Evolutionary conservation across 2,797 vertebrate genomes (phyloP).

Genomic region (Fringilla coelebs): DNA sequence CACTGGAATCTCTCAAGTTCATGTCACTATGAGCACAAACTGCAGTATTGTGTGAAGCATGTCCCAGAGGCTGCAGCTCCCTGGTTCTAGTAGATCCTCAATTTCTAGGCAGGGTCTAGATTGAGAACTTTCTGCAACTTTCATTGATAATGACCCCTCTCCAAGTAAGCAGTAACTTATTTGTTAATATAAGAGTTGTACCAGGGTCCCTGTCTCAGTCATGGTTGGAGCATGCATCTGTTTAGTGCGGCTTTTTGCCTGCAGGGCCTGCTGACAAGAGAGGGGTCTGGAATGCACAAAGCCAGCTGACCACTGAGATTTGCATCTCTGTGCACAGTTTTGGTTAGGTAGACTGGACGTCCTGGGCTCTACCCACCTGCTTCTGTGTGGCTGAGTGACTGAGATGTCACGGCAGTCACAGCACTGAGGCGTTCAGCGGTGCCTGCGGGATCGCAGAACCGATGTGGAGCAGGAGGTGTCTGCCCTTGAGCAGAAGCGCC

Average conservation of each 20-base stretch:
- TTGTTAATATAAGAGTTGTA: not conserved
- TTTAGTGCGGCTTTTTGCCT: not conserved
- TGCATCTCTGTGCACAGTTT: not conserved
- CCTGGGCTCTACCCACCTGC: not conserved
- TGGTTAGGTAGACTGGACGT: not conserved
- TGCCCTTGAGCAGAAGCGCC: not conserved
- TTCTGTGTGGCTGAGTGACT: not conserved
- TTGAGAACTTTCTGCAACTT: not conserved
- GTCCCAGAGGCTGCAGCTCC: not conserved
- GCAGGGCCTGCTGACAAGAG: not conserved
- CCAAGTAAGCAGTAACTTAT: not conserved
- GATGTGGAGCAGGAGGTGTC: not conserved
- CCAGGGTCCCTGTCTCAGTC: not conserved
- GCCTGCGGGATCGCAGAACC: not conserved
- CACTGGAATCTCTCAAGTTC: not conserved
- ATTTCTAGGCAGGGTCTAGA: not conserved
- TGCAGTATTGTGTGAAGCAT: not conserved
- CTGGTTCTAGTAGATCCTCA: not conserved
- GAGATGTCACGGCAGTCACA: not conserved
- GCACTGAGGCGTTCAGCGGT: rapidly evolving
- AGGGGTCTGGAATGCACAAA: not conserved
- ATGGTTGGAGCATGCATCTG: not conserved
- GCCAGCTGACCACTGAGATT: not conserved
- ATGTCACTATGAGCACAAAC: rapidly evolving
- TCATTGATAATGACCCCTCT: not conserved